These are phyloP conservation scores for Paramormyrops hopkinsi DNA, from an alignment of 2,797 vertebrate genomes.

Conservation along the genomic window DNA sequence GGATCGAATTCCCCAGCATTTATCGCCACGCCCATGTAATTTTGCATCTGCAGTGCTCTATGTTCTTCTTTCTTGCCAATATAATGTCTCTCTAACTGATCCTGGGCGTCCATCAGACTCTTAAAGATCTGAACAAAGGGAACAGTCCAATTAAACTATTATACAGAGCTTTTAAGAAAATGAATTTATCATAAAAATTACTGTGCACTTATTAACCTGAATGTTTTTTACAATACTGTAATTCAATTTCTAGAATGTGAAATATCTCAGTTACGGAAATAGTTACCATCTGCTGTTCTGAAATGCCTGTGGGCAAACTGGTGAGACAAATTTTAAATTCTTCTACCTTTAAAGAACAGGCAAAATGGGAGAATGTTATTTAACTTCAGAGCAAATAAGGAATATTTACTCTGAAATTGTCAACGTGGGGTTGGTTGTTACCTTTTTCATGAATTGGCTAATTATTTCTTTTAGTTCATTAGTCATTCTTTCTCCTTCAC, in stretches of 20 bases:
- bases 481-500: conserved; percentile 74
- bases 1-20: conserved; percentile 69
- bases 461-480: conserved; percentile 71
- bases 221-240: not conserved
- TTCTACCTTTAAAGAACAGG: conserved; percentile 64
- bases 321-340: conserved; percentile 64
- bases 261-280: not conserved
- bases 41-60: conserved; percentile 69
- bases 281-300: conserved; percentile 70
- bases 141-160: not conserved
- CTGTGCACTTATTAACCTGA: not conserved
- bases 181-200: not conserved
- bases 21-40: conserved; percentile 57
- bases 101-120: conserved; percentile 70
- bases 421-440: conserved; percentile 36
- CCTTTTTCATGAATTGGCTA: conserved; percentile 69
- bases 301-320: conserved; percentile 48
- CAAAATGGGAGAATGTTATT: not conserved
- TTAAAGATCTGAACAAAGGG: conserved; percentile 62
- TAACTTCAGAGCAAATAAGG: not conserved
- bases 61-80: conserved; percentile 73
- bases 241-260: not conserved
- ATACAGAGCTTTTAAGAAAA: not conserved
- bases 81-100: conserved; percentile 75
- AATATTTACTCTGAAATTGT: not conserved